phyloP scores from a whole-genome alignment of 2,113 vertebrate species.

The Azemiops feae region DNA sequence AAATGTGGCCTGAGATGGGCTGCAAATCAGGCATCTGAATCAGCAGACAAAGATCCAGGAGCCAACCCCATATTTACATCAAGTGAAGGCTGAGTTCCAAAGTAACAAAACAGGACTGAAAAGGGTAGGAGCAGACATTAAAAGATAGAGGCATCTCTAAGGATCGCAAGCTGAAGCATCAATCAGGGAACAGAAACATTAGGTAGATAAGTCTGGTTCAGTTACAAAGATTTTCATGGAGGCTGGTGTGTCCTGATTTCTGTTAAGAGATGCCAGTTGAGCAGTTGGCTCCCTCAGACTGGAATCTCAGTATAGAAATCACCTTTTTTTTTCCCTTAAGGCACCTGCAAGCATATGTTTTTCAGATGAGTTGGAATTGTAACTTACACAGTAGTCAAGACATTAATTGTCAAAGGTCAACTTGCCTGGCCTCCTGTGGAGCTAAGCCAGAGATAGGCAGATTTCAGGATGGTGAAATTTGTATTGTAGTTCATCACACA shows the following conservation, averaged over 20 bases:
- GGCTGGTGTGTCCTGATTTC: background rate
- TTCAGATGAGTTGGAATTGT: background rate
- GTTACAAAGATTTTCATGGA: background rate
- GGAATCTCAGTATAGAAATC: background rate
- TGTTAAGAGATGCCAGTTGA: background rate
- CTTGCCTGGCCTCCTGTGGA: background rate
- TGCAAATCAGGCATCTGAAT: background rate
- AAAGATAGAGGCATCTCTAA: background rate
- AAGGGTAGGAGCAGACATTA: background rate
- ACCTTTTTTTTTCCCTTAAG: background rate
- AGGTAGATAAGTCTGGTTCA: background rate
- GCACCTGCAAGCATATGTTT: background rate
- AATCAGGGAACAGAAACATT: background rate
- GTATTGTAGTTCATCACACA: background rate
- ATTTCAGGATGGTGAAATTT: background rate
- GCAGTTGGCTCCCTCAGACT: background rate
- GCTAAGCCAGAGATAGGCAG: background rate
- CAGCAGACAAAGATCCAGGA: background rate
- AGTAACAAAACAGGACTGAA: background rate
- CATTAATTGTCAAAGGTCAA: background rate
- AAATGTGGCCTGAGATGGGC: background rate
- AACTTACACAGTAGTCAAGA: background rate
- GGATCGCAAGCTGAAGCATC: background rate
- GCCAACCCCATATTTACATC: background rate
- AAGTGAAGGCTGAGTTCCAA: background rate